phyloP scores from a whole-genome alignment of 2,888 invertebrate genomes.

The Cremastinae sp. region DNA sequence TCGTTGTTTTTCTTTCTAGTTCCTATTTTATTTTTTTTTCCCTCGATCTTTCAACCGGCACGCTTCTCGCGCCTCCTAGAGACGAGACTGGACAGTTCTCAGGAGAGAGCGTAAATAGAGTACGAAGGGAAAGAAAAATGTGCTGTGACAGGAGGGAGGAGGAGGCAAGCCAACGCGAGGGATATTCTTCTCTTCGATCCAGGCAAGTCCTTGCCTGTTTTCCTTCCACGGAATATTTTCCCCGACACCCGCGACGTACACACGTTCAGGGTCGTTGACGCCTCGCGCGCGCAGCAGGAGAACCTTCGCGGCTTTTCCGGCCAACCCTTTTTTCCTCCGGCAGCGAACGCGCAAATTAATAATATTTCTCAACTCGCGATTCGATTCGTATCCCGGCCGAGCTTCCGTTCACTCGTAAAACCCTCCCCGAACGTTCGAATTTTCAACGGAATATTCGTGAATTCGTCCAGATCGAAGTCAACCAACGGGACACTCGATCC shows the following conservation, averaged over 20 bases:
- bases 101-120: neutral
- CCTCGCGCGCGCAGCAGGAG: conserved; percentile 46
- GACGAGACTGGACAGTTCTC: neutral
- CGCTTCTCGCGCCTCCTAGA: conserved; percentile 11
- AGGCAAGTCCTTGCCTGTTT: conserved; percentile 29
- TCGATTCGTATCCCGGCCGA: neutral
- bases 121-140: conserved; percentile 2
- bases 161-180: conserved; percentile 35
- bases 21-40: neutral
- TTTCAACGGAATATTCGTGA: too few species aligned
- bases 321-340: conserved; percentile 41
- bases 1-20: neutral
- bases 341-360: neutral
- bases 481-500: too few species aligned
- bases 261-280: conserved; percentile 60
- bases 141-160: conserved; percentile 24
- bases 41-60: conserved; percentile 24
- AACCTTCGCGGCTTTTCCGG: conserved; percentile 56
- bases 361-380: neutral
- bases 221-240: conserved; percentile 7
- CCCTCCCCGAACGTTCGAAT: too few species aligned
- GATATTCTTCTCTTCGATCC: conserved; percentile 24
- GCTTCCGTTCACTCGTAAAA: conserved; percentile 24
- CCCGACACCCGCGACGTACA: conserved; percentile 19
- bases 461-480: too few species aligned